Evolutionary conservation across 2,797 vertebrate genomes (phyloP).

Genomic region (Sebastiscus albofasciatus): DNA sequence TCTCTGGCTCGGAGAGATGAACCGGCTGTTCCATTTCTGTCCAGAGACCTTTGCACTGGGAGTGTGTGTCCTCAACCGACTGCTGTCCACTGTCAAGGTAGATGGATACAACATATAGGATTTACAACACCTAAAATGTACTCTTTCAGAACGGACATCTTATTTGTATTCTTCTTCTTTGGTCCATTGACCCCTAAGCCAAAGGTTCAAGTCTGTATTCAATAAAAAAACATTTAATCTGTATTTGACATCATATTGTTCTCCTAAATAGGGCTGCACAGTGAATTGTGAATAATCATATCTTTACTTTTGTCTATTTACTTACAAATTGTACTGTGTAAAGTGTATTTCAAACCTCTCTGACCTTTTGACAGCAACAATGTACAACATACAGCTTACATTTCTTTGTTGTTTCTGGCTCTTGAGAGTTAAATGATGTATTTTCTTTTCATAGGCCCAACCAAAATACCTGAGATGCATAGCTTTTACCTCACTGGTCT

Average conservation of each 20-base stretch:
- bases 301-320: neutral
- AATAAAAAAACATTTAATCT: neutral
- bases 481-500: constrained; percentile 84
- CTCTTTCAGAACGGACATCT: neutral
- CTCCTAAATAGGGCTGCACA: neutral
- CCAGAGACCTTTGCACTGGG: constrained; percentile 81
- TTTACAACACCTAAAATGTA: neutral
- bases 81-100: constrained; percentile 84
- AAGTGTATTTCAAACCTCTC: neutral
- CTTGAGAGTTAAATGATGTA: neutral
- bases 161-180: neutral
- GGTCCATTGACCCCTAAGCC: neutral
- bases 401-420: neutral
- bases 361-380: neutral
- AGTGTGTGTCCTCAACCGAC: constrained; percentile 79
- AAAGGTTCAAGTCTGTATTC: neutral
- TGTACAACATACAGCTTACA: neutral
- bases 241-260: neutral
- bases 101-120: neutral
- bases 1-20: constrained; percentile 81
- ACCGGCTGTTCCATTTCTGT: constrained; percentile 78
- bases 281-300: neutral
- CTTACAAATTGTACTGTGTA: neutral
- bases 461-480: constrained; percentile 84
- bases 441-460: constrained; percentile 76